Conservation (phyloP, 2,113 vertebrate genomes). For the Pteropus alecto region DNA sequence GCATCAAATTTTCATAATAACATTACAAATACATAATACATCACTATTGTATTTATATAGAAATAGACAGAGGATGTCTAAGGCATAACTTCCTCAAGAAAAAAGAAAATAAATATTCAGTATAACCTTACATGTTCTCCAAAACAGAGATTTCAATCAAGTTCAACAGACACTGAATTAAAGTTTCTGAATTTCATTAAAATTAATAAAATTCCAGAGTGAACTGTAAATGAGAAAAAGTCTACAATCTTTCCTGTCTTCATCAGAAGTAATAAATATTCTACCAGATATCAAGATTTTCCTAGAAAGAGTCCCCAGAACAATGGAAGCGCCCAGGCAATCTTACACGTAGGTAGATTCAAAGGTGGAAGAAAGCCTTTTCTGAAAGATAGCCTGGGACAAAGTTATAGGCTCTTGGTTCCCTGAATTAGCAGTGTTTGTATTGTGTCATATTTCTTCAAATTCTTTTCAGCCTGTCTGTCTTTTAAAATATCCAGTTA, state of each 20-base stretch:
- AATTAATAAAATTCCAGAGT: background rate
- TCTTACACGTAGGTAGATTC: background rate
- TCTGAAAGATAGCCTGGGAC: background rate
- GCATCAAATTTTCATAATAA: conserved; percentile 43
- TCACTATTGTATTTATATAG: background rate
- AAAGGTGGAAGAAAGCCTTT: background rate
- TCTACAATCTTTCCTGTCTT: conserved; percentile 19
- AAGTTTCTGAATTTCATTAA: conserved; percentile 33
- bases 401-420: background rate
- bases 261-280: conserved; percentile 43
- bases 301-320: conserved; percentile 47
- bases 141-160: conserved; percentile 10
- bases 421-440: background rate
- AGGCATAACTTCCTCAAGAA: background rate
- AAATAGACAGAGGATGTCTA: conserved; percentile 39
- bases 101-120: conserved; percentile 32
- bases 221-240: conserved; percentile 35
- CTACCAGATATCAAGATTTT: conserved; percentile 22
- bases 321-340: background rate
- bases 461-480: background rate
- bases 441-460: background rate
- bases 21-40: conserved; percentile 56
- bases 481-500: background rate
- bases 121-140: background rate
- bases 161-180: background rate